phyloP scores from a whole-genome alignment of 1,140 invertebrate species.

The Conopomorpha cramerella region DNA sequence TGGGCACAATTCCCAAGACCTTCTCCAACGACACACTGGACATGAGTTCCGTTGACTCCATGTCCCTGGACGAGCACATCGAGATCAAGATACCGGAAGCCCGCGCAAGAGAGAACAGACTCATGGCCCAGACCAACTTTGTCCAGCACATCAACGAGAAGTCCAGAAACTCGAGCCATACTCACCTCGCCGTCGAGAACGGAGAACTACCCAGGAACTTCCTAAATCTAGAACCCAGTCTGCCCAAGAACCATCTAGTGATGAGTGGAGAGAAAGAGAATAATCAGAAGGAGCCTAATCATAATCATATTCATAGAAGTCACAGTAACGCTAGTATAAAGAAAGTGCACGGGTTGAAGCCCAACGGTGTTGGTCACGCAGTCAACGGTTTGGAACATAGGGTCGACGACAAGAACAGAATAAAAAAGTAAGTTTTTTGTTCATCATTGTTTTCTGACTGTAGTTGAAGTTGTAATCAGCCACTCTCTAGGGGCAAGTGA shows the following conservation, averaged over 20 bases:
- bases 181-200: slow-evolving; percentile 37
- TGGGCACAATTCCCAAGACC: slow-evolving; percentile 50
- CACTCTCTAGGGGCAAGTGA: no score
- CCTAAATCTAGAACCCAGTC: no score
- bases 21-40: slow-evolving; percentile 57
- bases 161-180: slow-evolving; percentile 28
- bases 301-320: slow-evolving; percentile 34
- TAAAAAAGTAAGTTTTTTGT: slow-evolving; percentile 34
- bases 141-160: slow-evolving; percentile 46
- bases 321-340: slow-evolving; percentile 50
- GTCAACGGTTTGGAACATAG: slow-evolving; percentile 24
- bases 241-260: slow-evolving; percentile 12
- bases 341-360: slow-evolving; percentile 27
- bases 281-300: background rate
- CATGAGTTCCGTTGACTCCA: slow-evolving; percentile 55
- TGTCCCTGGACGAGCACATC: slow-evolving; percentile 56
- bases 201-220: slow-evolving; percentile 24
- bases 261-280: slow-evolving; percentile 12
- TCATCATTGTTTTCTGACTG: no score
- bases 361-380: slow-evolving; percentile 31
- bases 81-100: slow-evolving; percentile 58
- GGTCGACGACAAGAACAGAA: slow-evolving; percentile 24
- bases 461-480: no score
- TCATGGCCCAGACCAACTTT: slow-evolving; percentile 52
- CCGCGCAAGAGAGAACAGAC: slow-evolving; percentile 44